Evolutionary conservation across 2,888 invertebrate species (phyloP), one percentile per base, ranked within the genome.

Genomic region (Lochmaea crataegi): DNA sequence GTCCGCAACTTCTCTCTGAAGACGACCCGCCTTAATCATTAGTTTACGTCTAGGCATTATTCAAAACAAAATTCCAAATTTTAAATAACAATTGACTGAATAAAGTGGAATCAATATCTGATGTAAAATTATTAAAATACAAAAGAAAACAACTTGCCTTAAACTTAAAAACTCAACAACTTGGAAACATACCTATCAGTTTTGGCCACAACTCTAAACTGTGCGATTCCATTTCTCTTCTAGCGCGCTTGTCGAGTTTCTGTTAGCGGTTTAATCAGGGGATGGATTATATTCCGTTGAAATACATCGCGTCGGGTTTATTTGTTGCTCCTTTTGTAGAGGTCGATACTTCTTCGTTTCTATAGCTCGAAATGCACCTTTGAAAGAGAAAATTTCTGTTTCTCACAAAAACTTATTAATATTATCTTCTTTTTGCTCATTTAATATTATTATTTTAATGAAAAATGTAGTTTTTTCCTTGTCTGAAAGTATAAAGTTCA

Each of bases 201-300:
- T n/a, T n/a, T 45, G 10, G 12, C 51, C 5, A 9, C 51, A 51
- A n/a, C 16, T 51, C 16, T 51, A 16, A 1, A 51, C 16, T 51
- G 51, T 16, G 16, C 7, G 5, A 51, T 51, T 51, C 16, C 16
- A 51, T 51, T 51, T 51, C 51, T n/a, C 51, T 51, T 16, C 51
- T 51, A 51, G 6, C 16, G 16, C 16, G 51, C 51, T 51, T 16
- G 51, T 51, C 51, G n/a, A 51, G 14, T 51, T n/a, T 16, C n/a
- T 51, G 16, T 51, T 51, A 16, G n/a, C 16, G 51, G n/a, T 51
- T 51, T 51, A 51, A 51, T 51, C 51, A 51, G 51, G 9, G 51
- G 16, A 51, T 51, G 16, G 51, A 51, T 51, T 51, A 51, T 51
- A 16, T 51, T 51, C 51, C 51, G 51, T 51, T 51, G 51, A n/a